Evolutionary conservation across 2,888 invertebrate genomes (phyloP), one percentile per base, ranked within the genome.

Genomic region (Hemaris fuciformis): DNA sequence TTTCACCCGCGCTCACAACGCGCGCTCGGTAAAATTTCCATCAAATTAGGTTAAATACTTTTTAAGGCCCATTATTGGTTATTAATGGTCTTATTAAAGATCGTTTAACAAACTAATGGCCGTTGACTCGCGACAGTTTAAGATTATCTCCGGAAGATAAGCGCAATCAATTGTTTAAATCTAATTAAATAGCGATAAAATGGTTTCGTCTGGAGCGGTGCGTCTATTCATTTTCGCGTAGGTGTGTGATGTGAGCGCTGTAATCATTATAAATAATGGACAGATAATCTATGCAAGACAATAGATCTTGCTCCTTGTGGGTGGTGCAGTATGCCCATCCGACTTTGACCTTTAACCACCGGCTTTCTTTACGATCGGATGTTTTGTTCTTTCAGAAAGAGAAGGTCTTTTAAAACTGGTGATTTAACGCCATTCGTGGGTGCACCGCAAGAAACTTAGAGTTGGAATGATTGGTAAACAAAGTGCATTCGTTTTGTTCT

Each of bases 201-300:
- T 57, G 61, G 70, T 62, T 67, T 68, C 58, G 69, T 68, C 70
- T 70, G 20, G 13, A 27, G 57, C 18, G 7, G n/a, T 38, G 45
- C 41, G 46, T 45, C 45, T n/a, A 38, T 60, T 53, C 62, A 59
- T 62, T 59, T 62, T 43, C 62, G 83, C 80, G 89, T 89, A 84
- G 89, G 89, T 74, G 87, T 82, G 66, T 69, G 71, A 76, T 80
- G 79, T 82, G 83, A 80, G 82, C 79, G 80, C 80, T 77, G 81
- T 69, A 83, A 81, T 85, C 85, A 87, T 89, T 88, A 87, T 87
- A 88, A 89, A 84, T 89, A 88, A 89, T 88, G 84, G 83, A 72
- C 74, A 84, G 88, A 88, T 87, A 87, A 87, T 83, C 78, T 73
- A 65, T 70, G 70, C 74, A 75, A 88, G 84, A 89, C 89, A 89